phyloP scores from a whole-genome alignment of 2,797 vertebrate species.

The Sternotherus odoratus region DNA sequence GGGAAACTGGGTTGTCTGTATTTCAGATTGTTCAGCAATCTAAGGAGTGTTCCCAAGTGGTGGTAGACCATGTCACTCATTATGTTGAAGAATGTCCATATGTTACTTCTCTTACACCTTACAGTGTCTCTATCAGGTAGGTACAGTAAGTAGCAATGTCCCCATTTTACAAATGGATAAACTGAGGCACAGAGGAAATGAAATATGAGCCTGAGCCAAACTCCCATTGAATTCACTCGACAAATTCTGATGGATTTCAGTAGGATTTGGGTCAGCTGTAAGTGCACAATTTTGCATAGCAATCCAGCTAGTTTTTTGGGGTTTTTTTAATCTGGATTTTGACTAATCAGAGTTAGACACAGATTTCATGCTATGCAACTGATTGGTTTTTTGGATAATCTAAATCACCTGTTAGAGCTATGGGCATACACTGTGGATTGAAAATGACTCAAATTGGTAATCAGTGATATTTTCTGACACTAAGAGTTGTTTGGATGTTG shows the following conservation, averaged over 20 bases:
- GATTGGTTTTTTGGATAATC: not conserved
- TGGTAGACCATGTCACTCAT: fast-evolving
- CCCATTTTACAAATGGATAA: not conserved
- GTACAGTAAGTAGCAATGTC: not conserved
- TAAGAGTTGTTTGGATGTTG: not conserved
- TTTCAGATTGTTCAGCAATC: not conserved
- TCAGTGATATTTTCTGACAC: not conserved
- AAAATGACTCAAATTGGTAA: not conserved
- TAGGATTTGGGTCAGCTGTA: not conserved
- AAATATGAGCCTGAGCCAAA: not conserved
- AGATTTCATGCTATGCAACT: not conserved
- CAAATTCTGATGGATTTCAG: not conserved
- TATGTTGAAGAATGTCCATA: fast-evolving
- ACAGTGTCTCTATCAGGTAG: not conserved
- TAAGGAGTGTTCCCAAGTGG: not conserved
- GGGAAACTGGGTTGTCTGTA: not conserved
- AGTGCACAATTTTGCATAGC: not conserved
- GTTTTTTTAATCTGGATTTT: not conserved
- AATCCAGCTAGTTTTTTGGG: too few relatives aligned
- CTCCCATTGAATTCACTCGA: not conserved
- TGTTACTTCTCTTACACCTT: not conserved
- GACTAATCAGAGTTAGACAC: not conserved
- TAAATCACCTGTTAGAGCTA: not conserved
- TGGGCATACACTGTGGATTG: not conserved
- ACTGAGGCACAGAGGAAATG: not conserved